phyloP scores from a whole-genome alignment of 1,140 invertebrate species.

The Probaryconus sp. region DNA sequence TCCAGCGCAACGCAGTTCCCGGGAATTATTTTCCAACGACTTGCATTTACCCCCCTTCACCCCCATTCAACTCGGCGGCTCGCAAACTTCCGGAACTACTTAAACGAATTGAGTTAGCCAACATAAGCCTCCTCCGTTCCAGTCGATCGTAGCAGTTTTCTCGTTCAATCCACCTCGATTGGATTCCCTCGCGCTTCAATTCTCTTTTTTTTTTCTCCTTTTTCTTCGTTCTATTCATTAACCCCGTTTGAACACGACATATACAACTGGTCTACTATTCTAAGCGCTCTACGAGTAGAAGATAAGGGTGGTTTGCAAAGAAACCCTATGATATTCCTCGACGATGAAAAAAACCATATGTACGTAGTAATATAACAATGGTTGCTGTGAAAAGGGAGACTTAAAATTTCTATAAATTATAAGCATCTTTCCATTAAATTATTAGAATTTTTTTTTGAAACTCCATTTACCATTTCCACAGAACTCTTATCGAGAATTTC shows the following conservation, averaged over 20 bases:
- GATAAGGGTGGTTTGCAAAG: conserved; percentile 69
- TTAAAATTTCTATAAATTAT: too few relatives aligned
- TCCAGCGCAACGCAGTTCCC: conserved; percentile 11
- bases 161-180: conserved; percentile 63
- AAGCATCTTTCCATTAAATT: too few relatives aligned
- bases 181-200: conserved; percentile 56
- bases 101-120: conserved; percentile 60
- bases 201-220: conserved; percentile 27
- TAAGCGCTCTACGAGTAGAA: conserved; percentile 60
- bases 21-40: conserved; percentile 49
- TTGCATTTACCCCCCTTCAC: conserved; percentile 17
- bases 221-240: conserved; percentile 62
- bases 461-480: too few relatives aligned
- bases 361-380: conserved; percentile 28
- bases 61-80: conserved; percentile 33
- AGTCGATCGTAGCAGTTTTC: conserved; percentile 53
- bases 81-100: conserved; percentile 57
- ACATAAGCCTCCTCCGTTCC: conserved; percentile 57
- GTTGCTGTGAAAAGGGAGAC: too few relatives aligned
- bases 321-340: conserved; percentile 65
- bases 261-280: conserved; percentile 38
- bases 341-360: conserved; percentile 28
- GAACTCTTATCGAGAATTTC: background rate
- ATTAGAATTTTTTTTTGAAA: too few relatives aligned
- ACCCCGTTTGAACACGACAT: conserved; percentile 63